Conservation (phyloP, 2,888 invertebrate genomes). For the Endomychus coccineus region DNA sequence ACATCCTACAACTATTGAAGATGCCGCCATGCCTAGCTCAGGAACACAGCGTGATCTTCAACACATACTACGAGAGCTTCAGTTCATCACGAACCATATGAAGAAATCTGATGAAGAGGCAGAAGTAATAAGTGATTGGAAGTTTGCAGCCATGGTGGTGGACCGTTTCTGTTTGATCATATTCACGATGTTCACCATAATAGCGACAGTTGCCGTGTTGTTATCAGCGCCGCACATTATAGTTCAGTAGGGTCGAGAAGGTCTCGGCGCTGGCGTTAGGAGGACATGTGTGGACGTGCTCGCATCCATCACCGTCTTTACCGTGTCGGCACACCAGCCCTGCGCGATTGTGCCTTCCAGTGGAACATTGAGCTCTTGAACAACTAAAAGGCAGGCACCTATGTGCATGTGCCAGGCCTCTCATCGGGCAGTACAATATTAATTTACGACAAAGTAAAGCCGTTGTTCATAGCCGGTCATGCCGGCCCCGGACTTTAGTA, state of each 20-base stretch:
- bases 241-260: constrained; percentile 69
- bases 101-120: constrained; percentile 90
- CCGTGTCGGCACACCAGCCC: constrained; percentile 38
- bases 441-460: neutral
- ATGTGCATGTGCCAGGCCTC: constrained; percentile 36
- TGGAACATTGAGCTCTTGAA: constrained; percentile 42
- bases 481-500: no score
- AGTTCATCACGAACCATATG: constrained; percentile 91
- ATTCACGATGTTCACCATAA: constrained; percentile 89
- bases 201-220: constrained; percentile 86
- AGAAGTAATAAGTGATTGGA: constrained; percentile 93
- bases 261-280: constrained; percentile 15
- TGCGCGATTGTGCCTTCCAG: constrained; percentile 42
- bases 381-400: constrained; percentile 44
- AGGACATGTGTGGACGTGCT: constrained; percentile 11
- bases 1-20: constrained; percentile 70
- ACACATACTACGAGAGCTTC: constrained; percentile 84
- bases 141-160: constrained; percentile 97
- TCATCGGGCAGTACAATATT: neutral
- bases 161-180: constrained; percentile 94
- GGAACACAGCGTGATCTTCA: constrained; percentile 80
- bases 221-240: constrained; percentile 91
- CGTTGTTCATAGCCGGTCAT: neutral
- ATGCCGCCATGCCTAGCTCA: constrained; percentile 40
- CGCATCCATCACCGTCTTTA: constrained; percentile 10